Evolutionary conservation across 1,140 invertebrate species (phyloP).

Genomic region (Aethina tumida): DNA sequence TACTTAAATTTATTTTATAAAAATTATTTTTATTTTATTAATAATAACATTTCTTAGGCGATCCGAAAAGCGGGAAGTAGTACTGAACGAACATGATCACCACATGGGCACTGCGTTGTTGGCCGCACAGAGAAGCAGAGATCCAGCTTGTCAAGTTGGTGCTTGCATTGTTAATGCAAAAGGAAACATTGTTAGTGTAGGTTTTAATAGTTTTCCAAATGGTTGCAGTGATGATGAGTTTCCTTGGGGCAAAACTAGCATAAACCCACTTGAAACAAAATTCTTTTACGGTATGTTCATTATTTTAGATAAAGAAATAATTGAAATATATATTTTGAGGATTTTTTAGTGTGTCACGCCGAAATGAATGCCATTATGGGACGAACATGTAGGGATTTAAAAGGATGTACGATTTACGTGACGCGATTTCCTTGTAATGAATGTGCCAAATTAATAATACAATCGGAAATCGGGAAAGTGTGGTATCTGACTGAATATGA

Average conservation of each 20-base stretch:
- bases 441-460: conserved; percentile 95
- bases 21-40: no score
- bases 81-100: conserved; percentile 70
- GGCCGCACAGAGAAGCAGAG: conserved; percentile 84
- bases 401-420: conserved; percentile 76
- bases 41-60: no score
- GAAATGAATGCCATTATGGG: conserved; percentile 96
- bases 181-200: conserved; percentile 83
- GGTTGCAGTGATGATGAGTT: conserved; percentile 82
- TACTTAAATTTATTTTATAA: no score
- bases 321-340: no score
- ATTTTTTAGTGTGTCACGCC: conserved; percentile 84
- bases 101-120: conserved; percentile 86
- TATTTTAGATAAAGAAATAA: no score
- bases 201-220: conserved; percentile 92
- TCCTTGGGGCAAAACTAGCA: conserved; percentile 66
- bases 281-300: conserved; percentile 63
- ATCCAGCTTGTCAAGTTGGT: conserved; percentile 86
- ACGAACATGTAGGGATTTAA: conserved; percentile 68
- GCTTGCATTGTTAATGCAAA: conserved; percentile 84
- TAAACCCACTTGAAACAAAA: conserved; percentile 58
- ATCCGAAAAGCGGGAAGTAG: conserved; percentile 25
- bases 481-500: conserved; percentile 76
- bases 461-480: conserved; percentile 76
- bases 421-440: conserved; percentile 91